phyloP scores from a whole-genome alignment of 2,888 invertebrate genomes.

The Epinotia brunnichana region DNA sequence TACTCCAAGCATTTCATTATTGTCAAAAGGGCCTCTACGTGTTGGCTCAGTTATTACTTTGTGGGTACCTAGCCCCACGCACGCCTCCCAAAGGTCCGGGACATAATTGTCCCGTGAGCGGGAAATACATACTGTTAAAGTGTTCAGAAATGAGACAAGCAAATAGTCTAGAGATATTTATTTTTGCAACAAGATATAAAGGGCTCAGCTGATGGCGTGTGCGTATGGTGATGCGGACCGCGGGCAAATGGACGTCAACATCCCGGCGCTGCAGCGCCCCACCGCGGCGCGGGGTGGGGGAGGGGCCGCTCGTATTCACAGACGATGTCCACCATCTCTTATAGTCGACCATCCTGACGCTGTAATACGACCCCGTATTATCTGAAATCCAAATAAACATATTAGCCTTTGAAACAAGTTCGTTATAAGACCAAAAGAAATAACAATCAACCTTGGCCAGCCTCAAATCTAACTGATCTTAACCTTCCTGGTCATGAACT shows the following conservation, averaged over 20 bases:
- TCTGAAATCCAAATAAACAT: conserved; percentile 2
- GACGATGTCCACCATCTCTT: not conserved
- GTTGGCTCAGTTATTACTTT: too few species aligned
- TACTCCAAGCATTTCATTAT: too few species aligned
- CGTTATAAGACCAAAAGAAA: not conserved
- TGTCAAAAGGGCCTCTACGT: too few species aligned
- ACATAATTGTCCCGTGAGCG: too few species aligned
- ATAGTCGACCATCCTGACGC: conserved; percentile 30
- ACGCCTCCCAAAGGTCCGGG: too few species aligned
- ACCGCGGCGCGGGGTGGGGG: not conserved
- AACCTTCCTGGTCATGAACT: conserved; percentile 18
- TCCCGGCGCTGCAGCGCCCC: not conserved
- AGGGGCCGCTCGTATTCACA: not conserved
- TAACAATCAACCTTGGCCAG: not conserved
- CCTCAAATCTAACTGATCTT: conserved; percentile 33
- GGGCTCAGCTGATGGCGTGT: not conserved
- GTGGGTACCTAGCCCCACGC: too few species aligned
- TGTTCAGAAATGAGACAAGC: too few species aligned
- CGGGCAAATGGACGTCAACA: not conserved
- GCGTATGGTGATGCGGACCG: not conserved
- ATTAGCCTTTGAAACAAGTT: not conserved
- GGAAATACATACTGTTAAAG: too few species aligned
- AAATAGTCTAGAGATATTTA: too few species aligned
- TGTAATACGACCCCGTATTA: conserved; percentile 30
- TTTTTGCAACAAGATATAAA: not conserved